Percentiles rank a stretch among this genome's conserved stretches.
These are phyloP conservation scores for Lepisosteus oculatus DNA, from an alignment of 2,113 vertebrate species.

Conservation along the genomic window DNA sequence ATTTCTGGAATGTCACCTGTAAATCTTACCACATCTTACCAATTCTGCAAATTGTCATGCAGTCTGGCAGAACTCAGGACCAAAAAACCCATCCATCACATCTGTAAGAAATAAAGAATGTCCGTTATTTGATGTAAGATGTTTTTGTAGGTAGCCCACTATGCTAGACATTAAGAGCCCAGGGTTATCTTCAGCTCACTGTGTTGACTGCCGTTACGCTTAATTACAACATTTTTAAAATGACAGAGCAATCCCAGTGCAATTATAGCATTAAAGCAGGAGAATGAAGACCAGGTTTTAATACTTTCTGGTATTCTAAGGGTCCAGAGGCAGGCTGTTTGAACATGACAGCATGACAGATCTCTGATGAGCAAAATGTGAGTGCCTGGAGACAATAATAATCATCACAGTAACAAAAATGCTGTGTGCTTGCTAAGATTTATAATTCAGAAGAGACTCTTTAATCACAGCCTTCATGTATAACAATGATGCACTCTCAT, in stretches of 20 bases:
- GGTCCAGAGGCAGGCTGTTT: constrained; percentile 37
- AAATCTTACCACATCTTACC: too few species aligned
- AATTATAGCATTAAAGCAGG: constrained; percentile 42
- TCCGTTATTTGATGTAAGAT: constrained; percentile 11
- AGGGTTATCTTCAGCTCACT: constrained; percentile 30
- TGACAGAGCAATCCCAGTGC: constrained; percentile 45
- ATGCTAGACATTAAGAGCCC: constrained; percentile 28
- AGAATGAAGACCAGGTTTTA: constrained; percentile 44
- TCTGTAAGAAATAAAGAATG: constrained; percentile 4
- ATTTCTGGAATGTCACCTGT: too few species aligned
- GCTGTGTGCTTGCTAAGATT: not conserved
- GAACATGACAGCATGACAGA: constrained; percentile 43
- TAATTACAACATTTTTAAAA: constrained; percentile 51
- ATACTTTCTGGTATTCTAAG: constrained; percentile 38
- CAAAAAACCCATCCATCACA: not conserved
- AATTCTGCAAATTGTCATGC: too few species aligned
- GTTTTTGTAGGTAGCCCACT: not conserved
- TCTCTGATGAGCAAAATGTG: constrained; percentile 18
- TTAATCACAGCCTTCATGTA: not conserved
- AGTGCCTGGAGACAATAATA: not conserved
- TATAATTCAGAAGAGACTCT: not conserved
- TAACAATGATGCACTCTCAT: too few species aligned
- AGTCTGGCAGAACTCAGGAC: not conserved
- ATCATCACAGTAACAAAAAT: constrained; percentile 1
- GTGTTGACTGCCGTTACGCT: constrained; percentile 27